Evolutionary conservation across 2,113 vertebrate species (phyloP).

Genomic region (Eulemur macaco): DNA sequence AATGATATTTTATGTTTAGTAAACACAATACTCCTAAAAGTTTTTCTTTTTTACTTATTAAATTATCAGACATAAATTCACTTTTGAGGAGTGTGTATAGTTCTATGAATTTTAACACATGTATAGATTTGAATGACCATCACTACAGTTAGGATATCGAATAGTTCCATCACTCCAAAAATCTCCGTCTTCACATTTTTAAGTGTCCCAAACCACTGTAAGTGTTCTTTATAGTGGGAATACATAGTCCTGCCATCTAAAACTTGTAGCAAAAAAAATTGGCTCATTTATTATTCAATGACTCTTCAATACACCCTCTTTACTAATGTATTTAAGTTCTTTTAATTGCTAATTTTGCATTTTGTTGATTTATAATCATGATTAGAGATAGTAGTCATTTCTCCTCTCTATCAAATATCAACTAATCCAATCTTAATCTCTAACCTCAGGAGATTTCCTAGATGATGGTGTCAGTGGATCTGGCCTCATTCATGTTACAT

Average conservation of each 20-base stretch:
- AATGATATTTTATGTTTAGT: neutral
- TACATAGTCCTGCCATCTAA: neutral
- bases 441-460: constrained; percentile 75
- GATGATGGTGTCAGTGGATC: constrained; percentile 70
- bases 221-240: neutral
- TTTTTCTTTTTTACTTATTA: neutral
- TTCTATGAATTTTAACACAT: neutral
- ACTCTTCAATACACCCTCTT: constrained; percentile 75
- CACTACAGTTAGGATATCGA: neutral
- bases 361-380: constrained; percentile 80
- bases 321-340: constrained; percentile 76
- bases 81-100: neutral
- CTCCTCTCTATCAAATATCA: constrained; percentile 78
- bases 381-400: constrained; percentile 49
- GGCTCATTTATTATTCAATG: constrained; percentile 71
- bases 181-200: neutral
- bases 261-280: constrained; percentile 34
- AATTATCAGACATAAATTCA: neutral
- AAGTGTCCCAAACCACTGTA: neutral
- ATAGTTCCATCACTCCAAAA: neutral
- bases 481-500: constrained; percentile 70
- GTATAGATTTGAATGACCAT: neutral
- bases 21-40: neutral
- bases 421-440: constrained; percentile 73
- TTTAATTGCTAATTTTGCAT: constrained; percentile 84